Conservation (phyloP, 2,888 invertebrate genomes). For the Uropetala carovei region DNA sequence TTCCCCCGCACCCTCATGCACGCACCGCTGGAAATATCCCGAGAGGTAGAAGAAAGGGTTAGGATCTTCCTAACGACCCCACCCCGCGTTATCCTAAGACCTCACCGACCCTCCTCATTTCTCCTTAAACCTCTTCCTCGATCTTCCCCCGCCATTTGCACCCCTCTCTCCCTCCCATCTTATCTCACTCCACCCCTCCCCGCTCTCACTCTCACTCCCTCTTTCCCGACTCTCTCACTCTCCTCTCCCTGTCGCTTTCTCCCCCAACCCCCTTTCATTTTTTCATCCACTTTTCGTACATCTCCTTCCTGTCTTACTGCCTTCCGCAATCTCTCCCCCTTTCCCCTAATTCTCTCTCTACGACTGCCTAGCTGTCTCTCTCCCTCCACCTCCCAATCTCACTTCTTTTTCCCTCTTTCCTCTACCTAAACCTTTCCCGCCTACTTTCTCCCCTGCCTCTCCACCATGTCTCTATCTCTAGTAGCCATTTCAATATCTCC, state of each 20-base stretch:
- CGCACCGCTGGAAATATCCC: slow-evolving; percentile 17
- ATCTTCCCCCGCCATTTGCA: no score
- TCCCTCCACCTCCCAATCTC: background rate
- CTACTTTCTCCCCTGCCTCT: background rate
- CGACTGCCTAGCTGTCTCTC: no score
- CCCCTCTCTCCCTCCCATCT: no score
- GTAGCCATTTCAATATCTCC: no score
- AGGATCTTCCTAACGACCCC: background rate
- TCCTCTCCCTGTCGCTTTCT: background rate
- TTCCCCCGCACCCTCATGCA: background rate
- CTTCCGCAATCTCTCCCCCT: background rate
- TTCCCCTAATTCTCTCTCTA: background rate
- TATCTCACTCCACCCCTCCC: no score
- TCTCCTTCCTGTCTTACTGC: no score
- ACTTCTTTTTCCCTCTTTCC: no score
- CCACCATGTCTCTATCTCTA: no score
- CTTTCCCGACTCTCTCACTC: background rate
- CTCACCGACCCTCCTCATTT: no score
- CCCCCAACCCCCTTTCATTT: background rate
- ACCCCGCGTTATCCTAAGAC: background rate
- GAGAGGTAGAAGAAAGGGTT: background rate
- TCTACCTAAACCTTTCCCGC: no score
- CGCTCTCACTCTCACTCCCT: background rate
- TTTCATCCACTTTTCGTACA: no score
- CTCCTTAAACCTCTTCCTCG: no score